These are phyloP conservation scores for Proterorhinus semilunaris DNA, from an alignment of 2,113 vertebrate genomes.

Conservation along the genomic window DNA sequence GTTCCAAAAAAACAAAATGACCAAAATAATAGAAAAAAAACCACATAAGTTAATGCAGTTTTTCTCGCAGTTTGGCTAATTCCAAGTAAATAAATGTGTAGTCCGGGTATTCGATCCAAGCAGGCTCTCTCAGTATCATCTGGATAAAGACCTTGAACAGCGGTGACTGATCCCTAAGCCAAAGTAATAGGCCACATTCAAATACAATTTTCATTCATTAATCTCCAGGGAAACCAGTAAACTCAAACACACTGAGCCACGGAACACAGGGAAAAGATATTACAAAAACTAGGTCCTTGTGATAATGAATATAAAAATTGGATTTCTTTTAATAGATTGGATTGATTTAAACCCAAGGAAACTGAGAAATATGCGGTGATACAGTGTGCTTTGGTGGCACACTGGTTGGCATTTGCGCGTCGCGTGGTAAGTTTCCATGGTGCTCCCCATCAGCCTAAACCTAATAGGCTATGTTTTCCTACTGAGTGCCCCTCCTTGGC, in stretches of 20 bases:
- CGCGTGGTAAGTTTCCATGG: too few species aligned
- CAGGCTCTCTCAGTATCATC: not conserved
- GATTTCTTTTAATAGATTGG: not conserved
- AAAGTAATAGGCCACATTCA: conserved; percentile 4
- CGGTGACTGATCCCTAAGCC: conserved; percentile 3
- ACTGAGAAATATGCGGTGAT: too few species aligned
- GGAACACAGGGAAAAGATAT: not conserved
- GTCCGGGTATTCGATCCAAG: not conserved
- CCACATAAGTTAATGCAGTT: not conserved
- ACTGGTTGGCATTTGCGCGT: too few species aligned
- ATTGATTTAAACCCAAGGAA: not conserved
- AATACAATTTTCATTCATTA: conserved; percentile 6
- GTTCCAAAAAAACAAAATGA: not conserved
- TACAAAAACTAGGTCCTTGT: not conserved
- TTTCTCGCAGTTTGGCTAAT: not conserved
- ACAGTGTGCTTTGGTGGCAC: too few species aligned
- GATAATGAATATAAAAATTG: not conserved
- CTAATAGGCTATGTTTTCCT: too few species aligned
- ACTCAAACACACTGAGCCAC: conserved; percentile 1
- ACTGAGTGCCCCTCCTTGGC: too few species aligned
- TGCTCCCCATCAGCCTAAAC: too few species aligned
- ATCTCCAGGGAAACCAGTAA: conserved; percentile 3
- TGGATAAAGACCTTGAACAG: conserved; percentile 7
- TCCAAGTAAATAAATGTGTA: not conserved
- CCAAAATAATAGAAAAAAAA: not conserved